Percentiles rank a stretch among this genome's conserved stretches.
These are phyloP conservation scores for Perccottus glenii DNA, from an alignment of 2,113 vertebrate genomes.

Conservation along the genomic window DNA sequence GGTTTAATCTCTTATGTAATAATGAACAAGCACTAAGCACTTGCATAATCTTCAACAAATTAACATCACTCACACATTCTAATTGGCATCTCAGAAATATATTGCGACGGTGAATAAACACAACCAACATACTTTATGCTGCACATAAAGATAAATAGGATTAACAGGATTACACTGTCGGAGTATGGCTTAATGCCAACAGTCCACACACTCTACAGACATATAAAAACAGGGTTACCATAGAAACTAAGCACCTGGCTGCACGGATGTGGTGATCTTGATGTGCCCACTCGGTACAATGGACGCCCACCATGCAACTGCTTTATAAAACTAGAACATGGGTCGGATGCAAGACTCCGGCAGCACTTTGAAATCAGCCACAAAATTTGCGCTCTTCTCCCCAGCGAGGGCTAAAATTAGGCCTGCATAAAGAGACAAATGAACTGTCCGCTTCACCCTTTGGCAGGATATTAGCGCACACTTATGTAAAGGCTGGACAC, in stretches of 20 bases:
- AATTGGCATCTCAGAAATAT: not conserved
- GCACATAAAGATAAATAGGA: too few species aligned
- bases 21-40: not conserved
- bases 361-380: slow-evolving; percentile 62
- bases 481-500: slow-evolving; percentile 6
- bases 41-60: not conserved
- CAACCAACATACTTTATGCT: too few species aligned
- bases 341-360: slow-evolving; percentile 39
- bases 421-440: slow-evolving; percentile 50
- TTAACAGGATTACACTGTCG: not conserved
- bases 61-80: not conserved
- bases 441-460: slow-evolving; percentile 18
- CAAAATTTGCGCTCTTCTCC: slow-evolving; percentile 16
- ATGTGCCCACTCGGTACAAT: slow-evolving; percentile 39
- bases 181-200: slow-evolving; percentile 42
- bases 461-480: slow-evolving; percentile 22
- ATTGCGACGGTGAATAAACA: too few species aligned
- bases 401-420: slow-evolving; percentile 49
- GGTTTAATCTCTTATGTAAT: not conserved
- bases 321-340: slow-evolving; percentile 49
- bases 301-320: slow-evolving; percentile 51
- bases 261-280: slow-evolving; percentile 61
- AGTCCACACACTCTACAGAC: slow-evolving; percentile 31
- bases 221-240: slow-evolving; percentile 51
- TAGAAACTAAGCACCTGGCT: slow-evolving; percentile 59